phyloP scores from a whole-genome alignment of 1,140 invertebrate genomes.

The Macrocentrus cingulum region DNA sequence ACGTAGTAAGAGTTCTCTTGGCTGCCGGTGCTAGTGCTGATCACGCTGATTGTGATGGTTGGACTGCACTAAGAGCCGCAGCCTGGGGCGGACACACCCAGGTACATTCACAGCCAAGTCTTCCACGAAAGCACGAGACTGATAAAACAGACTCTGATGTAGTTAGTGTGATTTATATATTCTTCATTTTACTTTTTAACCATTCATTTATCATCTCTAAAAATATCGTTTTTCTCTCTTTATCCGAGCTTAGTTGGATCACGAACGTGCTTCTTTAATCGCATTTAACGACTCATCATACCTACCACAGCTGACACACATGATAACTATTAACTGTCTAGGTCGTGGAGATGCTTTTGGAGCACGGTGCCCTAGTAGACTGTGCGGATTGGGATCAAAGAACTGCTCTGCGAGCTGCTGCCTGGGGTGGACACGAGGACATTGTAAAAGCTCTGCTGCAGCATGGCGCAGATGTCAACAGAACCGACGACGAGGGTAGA shows the following conservation, averaged over 20 bases:
- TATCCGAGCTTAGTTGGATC: no score
- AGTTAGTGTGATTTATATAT: constrained; percentile 38
- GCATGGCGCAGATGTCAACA: constrained; percentile 74
- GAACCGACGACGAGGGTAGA: constrained; percentile 82
- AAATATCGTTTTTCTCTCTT: no score
- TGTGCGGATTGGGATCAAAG: constrained; percentile 75
- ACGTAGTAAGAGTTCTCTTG: constrained; percentile 71
- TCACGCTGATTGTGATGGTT: constrained; percentile 84
- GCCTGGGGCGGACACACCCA: constrained; percentile 93
- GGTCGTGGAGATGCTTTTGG: constrained; percentile 80
- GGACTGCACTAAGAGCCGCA: constrained; percentile 84
- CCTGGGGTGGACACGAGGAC: constrained; percentile 82
- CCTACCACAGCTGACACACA: no score
- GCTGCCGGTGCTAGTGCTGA: constrained; percentile 77
- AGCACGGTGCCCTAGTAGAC: constrained; percentile 79
- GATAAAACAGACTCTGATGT: constrained; percentile 34
- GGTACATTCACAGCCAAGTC: constrained; percentile 56
- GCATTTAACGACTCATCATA: no score
- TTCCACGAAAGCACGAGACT: constrained; percentile 31
- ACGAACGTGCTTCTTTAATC: no score
- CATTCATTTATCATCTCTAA: background rate
- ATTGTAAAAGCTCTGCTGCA: constrained; percentile 76
- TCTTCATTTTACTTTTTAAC: constrained; percentile 28
- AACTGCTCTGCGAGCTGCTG: constrained; percentile 76
- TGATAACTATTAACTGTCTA: constrained; percentile 31